Percentiles rank a stretch among this genome's conserved stretches.
phyloP scores from a whole-genome alignment of 2,797 vertebrate species.

The Oryzias dopingdopingensis region DNA sequence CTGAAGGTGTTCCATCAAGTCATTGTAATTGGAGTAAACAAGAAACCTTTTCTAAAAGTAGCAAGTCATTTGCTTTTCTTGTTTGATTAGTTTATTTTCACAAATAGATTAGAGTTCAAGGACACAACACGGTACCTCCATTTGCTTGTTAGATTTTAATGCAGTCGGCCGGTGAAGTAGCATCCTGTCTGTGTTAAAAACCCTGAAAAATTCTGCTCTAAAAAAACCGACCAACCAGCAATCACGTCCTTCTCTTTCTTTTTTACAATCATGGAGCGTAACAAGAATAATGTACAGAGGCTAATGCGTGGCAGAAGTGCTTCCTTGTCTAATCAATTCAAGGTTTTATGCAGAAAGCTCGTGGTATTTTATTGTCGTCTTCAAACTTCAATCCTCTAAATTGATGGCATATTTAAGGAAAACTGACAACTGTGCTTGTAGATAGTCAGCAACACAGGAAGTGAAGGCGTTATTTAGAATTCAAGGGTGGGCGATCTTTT shows the following conservation, averaged over 20 bases:
- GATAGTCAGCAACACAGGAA: constrained; percentile 9
- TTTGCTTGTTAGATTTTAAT: constrained; percentile 30
- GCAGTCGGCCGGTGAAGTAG: neutral
- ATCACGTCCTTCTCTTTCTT: constrained; percentile 5
- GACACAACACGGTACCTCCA: constrained; percentile 32
- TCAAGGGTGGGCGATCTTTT: constrained; percentile 16
- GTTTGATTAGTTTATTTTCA: constrained; percentile 45
- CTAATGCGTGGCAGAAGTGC: constrained; percentile 28
- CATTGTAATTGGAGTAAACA: neutral
- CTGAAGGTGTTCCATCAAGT: constrained; percentile 17
- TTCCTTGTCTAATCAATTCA: constrained; percentile 30
- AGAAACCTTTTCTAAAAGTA: constrained; percentile 26
- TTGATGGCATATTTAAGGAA: constrained; percentile 15
- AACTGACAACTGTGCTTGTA: constrained; percentile 33
- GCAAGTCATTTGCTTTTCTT: constrained; percentile 25
- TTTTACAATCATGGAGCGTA: neutral
- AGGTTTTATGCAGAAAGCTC: constrained; percentile 21
- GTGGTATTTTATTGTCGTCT: constrained; percentile 14
- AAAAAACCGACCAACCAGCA: constrained; percentile 3
- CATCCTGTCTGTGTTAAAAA: constrained; percentile 30
- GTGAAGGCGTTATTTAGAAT: constrained; percentile 25
- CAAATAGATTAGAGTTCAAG: constrained; percentile 54
- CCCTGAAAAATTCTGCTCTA: constrained; percentile 27
- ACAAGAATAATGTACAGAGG: neutral
- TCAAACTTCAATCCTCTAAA: constrained; percentile 11